These are phyloP conservation scores for Deilephila elpenor DNA, from an alignment of 2,888 invertebrate genomes.

Conservation along the genomic window DNA sequence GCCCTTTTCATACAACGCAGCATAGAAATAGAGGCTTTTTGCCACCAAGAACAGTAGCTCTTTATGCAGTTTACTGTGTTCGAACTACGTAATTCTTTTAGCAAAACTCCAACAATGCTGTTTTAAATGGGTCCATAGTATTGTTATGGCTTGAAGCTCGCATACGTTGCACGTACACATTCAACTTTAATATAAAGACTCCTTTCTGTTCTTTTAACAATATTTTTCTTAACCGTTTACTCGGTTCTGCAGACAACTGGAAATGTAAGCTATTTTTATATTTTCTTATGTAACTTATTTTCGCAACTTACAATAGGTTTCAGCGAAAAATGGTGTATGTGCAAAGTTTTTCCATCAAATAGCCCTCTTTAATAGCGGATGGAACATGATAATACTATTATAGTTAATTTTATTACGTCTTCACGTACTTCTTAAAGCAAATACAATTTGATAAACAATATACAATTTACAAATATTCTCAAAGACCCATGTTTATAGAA, in stretches of 20 bases:
- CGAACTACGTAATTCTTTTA: background rate
- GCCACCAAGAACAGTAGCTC: too few species aligned
- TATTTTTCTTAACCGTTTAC: slow-evolving; percentile 16
- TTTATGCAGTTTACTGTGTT: too few species aligned
- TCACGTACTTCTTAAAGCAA: background rate
- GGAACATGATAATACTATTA: background rate
- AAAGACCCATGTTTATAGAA: too few species aligned
- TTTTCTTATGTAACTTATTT: slow-evolving; percentile 26
- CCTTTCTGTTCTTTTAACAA: background rate
- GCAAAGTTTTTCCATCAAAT: slow-evolving; percentile 36
- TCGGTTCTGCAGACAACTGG: background rate
- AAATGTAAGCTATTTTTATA: slow-evolving; percentile 11
- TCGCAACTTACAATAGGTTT: slow-evolving; percentile 28
- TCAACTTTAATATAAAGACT: slow-evolving; percentile 1
- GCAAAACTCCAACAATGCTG: background rate
- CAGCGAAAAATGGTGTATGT: slow-evolving; percentile 34
- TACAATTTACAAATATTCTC: too few species aligned
- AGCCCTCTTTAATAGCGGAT: slow-evolving; percentile 27
- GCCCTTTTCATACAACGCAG: too few species aligned
- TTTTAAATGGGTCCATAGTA: background rate
- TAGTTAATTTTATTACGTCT: background rate
- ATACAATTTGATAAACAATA: too few species aligned
- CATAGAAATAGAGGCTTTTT: too few species aligned
- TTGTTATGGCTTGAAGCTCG: background rate
- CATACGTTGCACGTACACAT: background rate